Evolutionary conservation across 1,140 invertebrate species (phyloP).

Genomic region (Platyscapa corneri): DNA sequence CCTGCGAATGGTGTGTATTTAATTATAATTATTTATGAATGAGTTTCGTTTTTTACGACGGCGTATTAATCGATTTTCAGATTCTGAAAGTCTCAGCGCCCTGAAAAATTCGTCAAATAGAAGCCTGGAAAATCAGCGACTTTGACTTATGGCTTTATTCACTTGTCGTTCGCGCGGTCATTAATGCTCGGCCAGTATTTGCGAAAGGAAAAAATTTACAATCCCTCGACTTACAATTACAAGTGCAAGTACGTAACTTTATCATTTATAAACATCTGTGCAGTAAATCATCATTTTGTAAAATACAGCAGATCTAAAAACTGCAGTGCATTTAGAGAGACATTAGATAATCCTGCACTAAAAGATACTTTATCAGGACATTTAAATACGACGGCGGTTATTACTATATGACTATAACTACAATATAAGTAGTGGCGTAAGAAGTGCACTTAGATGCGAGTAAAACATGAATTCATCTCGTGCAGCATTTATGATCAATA

Average conservation of each 20-base stretch:
- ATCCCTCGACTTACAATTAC: background rate
- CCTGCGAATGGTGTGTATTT: background rate
- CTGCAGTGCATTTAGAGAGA: background rate
- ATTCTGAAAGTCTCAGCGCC: background rate
- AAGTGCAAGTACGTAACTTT: background rate
- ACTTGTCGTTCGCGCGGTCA: background rate
- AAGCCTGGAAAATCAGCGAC: background rate
- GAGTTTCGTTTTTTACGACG: background rate
- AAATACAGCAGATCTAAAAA: background rate
- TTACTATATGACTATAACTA: background rate
- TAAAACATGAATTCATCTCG: constrained; percentile 16
- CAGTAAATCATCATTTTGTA: background rate
- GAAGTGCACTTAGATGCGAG: constrained; percentile 14
- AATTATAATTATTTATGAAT: background rate
- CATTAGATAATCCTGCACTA: background rate
- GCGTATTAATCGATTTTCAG: background rate
- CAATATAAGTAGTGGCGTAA: background rate
- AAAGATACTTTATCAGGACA: background rate
- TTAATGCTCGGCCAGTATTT: background rate
- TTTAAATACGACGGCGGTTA: background rate
- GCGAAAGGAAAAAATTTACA: background rate
- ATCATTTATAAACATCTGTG: background rate
- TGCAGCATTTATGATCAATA: constrained; percentile 7
- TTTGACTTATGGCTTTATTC: background rate
- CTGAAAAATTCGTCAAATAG: background rate